Percentiles rank a stretch among this genome's conserved stretches.
Conservation (phyloP, 35 echinoderm and acorn worm genomes). For the Apostichopus japonicus region DNA sequence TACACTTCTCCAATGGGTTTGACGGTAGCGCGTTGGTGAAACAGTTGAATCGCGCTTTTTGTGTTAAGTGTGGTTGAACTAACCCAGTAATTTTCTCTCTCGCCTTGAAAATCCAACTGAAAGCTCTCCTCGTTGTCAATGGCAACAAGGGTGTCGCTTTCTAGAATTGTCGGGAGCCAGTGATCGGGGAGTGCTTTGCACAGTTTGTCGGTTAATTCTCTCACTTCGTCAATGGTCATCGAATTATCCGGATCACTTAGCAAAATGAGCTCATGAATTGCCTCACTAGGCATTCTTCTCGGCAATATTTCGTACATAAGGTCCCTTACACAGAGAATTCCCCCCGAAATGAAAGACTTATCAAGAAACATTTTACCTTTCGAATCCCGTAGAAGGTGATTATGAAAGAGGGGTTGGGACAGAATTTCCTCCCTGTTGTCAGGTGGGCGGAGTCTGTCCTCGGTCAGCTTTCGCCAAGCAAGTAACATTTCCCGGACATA, state of each 20-base stretch:
- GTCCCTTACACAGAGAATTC: too few species aligned
- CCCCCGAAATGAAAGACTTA: too few species aligned
- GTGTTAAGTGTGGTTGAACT: neutral
- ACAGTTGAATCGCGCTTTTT: neutral
- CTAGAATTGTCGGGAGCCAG: neutral
- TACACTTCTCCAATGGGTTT: too few species aligned
- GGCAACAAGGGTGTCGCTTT: neutral
- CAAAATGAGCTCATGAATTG: constrained; percentile 4
- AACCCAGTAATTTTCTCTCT: neutral
- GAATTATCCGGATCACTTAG: neutral
- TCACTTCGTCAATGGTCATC: neutral
- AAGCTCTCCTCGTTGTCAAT: constrained; percentile 25
- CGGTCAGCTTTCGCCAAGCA: neutral
- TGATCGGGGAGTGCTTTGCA: neutral
- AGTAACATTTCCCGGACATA: neutral
- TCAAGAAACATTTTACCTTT: neutral
- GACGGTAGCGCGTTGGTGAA: too few species aligned
- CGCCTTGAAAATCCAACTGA: neutral
- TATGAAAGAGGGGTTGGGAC: constrained; percentile 15
- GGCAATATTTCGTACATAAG: too few species aligned
- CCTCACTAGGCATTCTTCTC: neutral
- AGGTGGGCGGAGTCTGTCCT: constrained; percentile 8
- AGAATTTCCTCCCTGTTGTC: neutral
- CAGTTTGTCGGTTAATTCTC: neutral
- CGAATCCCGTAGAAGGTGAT: neutral